Evolutionary conservation across 2,113 vertebrate species (phyloP).

Genomic region (Cyphomyrus discorhynchus): DNA sequence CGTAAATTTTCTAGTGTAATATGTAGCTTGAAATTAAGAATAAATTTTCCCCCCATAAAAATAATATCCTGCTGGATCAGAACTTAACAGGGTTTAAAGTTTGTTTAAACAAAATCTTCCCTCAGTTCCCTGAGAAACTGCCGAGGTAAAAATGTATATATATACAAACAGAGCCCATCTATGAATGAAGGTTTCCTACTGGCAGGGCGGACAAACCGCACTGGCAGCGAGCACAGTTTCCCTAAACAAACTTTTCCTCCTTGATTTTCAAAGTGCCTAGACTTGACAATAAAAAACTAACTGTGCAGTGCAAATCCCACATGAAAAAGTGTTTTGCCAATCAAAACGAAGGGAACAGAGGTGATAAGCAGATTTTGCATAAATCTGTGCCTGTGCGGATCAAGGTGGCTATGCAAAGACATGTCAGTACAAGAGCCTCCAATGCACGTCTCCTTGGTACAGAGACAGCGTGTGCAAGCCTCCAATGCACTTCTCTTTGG

Average conservation of each 20-base stretch:
- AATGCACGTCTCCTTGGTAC: background rate
- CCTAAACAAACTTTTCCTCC: background rate
- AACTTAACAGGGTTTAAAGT: background rate
- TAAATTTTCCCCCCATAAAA: background rate
- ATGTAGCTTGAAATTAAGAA: background rate
- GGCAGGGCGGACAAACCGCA: background rate
- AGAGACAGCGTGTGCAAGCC: background rate
- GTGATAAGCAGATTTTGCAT: background rate
- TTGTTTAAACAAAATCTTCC: background rate
- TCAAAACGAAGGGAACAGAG: background rate
- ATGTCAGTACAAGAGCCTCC: background rate
- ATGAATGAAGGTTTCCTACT: background rate
- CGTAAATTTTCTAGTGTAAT: background rate
- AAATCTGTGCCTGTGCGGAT: background rate
- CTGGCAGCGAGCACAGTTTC: background rate
- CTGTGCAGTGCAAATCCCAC: background rate
- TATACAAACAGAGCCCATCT: background rate
- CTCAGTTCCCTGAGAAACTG: background rate
- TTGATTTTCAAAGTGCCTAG: background rate
- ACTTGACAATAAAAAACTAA: background rate
- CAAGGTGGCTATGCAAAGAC: background rate
- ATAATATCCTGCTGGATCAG: background rate
- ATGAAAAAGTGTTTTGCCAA: constrained; percentile 3
- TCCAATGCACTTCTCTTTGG: background rate
- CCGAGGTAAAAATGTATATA: background rate